Percentiles rank a stretch among this genome's conserved stretches.
Conservation (phyloP, 2,797 vertebrate genomes). For the Acipenser ruthenus region DNA sequence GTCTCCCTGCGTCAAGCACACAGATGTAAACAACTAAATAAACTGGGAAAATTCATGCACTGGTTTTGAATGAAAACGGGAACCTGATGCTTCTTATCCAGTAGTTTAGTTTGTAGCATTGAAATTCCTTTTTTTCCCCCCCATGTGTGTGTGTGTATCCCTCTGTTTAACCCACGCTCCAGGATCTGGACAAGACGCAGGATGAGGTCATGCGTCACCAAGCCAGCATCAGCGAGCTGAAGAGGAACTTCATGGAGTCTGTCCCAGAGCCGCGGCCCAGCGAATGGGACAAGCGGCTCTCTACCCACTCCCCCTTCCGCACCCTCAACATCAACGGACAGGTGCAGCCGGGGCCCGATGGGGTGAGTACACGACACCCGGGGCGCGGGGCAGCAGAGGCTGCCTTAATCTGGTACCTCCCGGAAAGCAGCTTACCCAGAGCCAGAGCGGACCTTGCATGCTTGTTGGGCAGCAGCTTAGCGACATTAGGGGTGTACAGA, state of each 20-base stretch:
- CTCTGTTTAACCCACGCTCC: constrained; percentile 22
- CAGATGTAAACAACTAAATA: no score
- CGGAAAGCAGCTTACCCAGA: no score
- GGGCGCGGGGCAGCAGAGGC: no score
- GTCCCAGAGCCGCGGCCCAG: constrained; percentile 82
- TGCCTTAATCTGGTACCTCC: no score
- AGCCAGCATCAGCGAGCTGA: constrained; percentile 92
- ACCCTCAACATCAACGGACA: constrained; percentile 84
- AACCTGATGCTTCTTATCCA: background rate
- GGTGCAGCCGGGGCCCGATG: constrained; percentile 70
- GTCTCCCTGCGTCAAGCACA: no score
- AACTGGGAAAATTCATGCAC: no score
- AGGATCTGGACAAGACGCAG: constrained; percentile 94
- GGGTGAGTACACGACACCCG: constrained; percentile 62
- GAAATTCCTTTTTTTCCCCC: background rate
- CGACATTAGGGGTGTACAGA: no score
- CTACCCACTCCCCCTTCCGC: constrained; percentile 87
- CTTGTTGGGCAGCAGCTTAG: no score
- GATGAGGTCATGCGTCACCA: constrained; percentile 92
- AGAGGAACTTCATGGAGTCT: constrained; percentile 96
- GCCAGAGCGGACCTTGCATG: no score
- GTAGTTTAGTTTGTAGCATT: background rate
- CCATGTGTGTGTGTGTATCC: background rate
- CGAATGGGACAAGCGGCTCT: constrained; percentile 96
- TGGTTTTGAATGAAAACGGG: no score